These are phyloP conservation scores for Holcopasites calliopsidis DNA, from an alignment of 1,140 invertebrate species.

Conservation along the genomic window DNA sequence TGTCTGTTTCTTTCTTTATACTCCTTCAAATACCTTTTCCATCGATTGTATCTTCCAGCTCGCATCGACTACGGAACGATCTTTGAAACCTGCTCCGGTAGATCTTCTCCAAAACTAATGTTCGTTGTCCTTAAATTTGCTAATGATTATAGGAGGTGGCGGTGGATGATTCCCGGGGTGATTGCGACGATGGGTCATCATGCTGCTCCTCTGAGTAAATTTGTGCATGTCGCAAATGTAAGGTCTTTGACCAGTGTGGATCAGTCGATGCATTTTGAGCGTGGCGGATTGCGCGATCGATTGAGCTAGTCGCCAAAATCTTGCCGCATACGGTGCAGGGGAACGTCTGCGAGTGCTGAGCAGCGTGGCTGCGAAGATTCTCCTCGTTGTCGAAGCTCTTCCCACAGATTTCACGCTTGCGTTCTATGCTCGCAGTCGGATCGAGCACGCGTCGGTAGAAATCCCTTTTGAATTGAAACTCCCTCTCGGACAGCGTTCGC, in stretches of 20 bases:
- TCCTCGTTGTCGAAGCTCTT: slow-evolving; percentile 57
- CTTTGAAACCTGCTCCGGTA: background rate
- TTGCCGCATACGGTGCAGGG: slow-evolving; percentile 80
- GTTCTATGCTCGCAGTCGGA: slow-evolving; percentile 89
- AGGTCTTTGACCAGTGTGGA: slow-evolving; percentile 82
- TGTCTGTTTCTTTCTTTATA: no score
- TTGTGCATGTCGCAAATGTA: slow-evolving; percentile 82
- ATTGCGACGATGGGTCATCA: slow-evolving; percentile 50
- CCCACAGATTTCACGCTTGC: slow-evolving; percentile 88
- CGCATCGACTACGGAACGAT: background rate
- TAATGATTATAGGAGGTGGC: slow-evolving; percentile 1
- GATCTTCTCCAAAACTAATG: background rate
- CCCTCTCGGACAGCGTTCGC: slow-evolving; percentile 66
- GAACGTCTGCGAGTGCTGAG: slow-evolving; percentile 66
- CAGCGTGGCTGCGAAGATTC: slow-evolving; percentile 60
- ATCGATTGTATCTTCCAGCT: background rate
- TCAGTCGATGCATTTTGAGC: slow-evolving; percentile 82
- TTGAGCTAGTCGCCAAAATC: slow-evolving; percentile 81
- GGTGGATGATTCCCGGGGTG: slow-evolving; percentile 23
- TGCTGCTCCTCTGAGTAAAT: slow-evolving; percentile 77
- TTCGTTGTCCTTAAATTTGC: background rate
- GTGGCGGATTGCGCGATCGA: slow-evolving; percentile 81
- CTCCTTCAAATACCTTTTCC: background rate
- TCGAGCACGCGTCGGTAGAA: slow-evolving; percentile 85
- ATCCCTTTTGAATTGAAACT: slow-evolving; percentile 84